Evolutionary conservation across 1,140 invertebrate species (phyloP).

Genomic region (Drosophila leontia): DNA sequence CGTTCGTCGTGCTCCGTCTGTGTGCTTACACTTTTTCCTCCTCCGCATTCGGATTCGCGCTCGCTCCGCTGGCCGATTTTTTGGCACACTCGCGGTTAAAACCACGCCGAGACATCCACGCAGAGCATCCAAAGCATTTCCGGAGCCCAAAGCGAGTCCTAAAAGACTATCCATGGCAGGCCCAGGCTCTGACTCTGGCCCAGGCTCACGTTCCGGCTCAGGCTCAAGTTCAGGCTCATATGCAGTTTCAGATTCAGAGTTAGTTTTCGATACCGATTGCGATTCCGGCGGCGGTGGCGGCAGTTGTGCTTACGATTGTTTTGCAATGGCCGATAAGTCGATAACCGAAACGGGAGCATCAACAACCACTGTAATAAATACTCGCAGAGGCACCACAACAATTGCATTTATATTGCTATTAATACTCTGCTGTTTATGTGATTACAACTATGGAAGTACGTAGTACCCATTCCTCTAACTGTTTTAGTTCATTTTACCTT

Average conservation of each 20-base stretch:
- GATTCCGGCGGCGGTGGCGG: conserved; percentile 13
- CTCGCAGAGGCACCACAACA: conserved; percentile 65
- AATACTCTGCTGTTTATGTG: conserved; percentile 77
- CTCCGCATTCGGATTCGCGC: conserved; percentile 43
- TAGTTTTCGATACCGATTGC: conserved; percentile 9
- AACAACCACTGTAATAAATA: conserved; percentile 50
- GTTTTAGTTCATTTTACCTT: background rate
- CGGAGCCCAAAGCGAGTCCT: background rate
- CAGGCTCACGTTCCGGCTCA: background rate
- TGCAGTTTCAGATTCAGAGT: background rate
- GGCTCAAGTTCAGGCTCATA: conserved; percentile 1
- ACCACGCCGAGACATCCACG: conserved; percentile 56
- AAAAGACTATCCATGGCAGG: conserved; percentile 15
- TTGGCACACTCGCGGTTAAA: conserved; percentile 57
- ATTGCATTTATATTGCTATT: conserved; percentile 67
- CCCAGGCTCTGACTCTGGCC: background rate
- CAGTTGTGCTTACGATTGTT: conserved; percentile 60
- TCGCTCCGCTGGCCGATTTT: conserved; percentile 41
- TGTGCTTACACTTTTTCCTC: conserved; percentile 18
- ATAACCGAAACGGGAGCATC: conserved; percentile 42
- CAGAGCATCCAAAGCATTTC: conserved; percentile 12
- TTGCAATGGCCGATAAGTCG: conserved; percentile 69
- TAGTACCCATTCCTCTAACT: background rate
- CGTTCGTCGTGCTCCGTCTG: conserved; percentile 11
- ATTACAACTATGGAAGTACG: conserved; percentile 80